These are phyloP conservation scores for Branchellion lobata DNA, from an alignment of 2,888 invertebrate genomes.

Conservation along the genomic window DNA sequence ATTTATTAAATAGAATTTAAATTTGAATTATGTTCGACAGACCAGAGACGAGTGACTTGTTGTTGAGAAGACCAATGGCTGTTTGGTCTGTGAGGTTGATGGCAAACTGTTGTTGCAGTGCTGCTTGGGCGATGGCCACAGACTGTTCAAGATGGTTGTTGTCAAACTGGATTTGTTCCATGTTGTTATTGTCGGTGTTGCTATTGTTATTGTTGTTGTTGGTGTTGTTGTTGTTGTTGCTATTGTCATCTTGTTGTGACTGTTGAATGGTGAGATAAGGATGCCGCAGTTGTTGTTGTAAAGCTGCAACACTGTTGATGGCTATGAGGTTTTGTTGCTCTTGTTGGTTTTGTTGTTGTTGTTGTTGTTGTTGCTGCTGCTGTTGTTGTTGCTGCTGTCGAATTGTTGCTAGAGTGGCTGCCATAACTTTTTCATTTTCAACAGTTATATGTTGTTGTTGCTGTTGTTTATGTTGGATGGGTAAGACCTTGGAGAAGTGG, in stretches of 20 bases:
- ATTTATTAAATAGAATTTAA: too few relatives aligned
- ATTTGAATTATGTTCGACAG: too few relatives aligned
- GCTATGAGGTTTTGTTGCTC: constrained; percentile 15
- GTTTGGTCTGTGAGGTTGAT: constrained; percentile 38
- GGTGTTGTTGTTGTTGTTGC: too few relatives aligned
- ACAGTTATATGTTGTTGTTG: constrained; percentile 28
- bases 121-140: constrained; percentile 28
- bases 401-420: constrained; percentile 29
- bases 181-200: constrained; percentile 2
- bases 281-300: constrained; percentile 34
- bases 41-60: constrained; percentile 37
- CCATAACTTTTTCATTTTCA: constrained; percentile 38
- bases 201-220: constrained; percentile 32
- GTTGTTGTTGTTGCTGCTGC: constrained; percentile 13
- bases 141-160: constrained; percentile 33
- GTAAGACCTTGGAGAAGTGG: constrained; percentile 26
- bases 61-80: constrained; percentile 6
- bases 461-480: constrained; percentile 18
- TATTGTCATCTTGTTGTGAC: background rate
- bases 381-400: constrained; percentile 17
- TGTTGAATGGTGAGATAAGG: constrained; percentile 35
- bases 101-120: constrained; percentile 38
- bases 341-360: constrained; percentile 19
- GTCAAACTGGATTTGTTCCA: constrained; percentile 34
- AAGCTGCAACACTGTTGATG: constrained; percentile 34